These are phyloP conservation scores for Lethrus apterus DNA, from an alignment of 1,140 invertebrate genomes.

Conservation along the genomic window DNA sequence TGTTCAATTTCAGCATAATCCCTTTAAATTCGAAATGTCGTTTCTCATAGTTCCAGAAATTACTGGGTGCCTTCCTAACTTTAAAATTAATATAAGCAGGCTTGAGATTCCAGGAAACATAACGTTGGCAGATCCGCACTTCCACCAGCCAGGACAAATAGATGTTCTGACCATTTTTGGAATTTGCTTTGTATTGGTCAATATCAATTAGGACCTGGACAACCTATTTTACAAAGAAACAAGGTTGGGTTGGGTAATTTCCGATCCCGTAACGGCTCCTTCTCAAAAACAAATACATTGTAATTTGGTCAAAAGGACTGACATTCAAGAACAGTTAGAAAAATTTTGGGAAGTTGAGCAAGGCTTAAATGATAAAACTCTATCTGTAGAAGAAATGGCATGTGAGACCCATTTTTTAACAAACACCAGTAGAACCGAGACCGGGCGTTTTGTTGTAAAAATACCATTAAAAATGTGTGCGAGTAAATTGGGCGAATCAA, in stretches of 20 bases:
- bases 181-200: neutral
- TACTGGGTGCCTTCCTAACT: neutral
- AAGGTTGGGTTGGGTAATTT: conserved; percentile 1
- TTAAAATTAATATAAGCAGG: neutral
- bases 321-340: conserved; percentile 2
- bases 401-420: conserved; percentile 20
- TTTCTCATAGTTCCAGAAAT: conserved; percentile 2
- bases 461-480: conserved; percentile 12
- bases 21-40: neutral
- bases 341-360: conserved; percentile 20
- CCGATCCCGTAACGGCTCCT: neutral
- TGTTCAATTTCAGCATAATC: neutral
- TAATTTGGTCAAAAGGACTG: neutral
- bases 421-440: conserved; percentile 2
- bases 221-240: conserved; percentile 1
- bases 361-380: conserved; percentile 2
- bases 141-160: neutral
- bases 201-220: neutral
- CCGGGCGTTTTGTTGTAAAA: conserved; percentile 19
- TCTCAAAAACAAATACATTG: neutral
- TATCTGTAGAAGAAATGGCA: conserved; percentile 17
- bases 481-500: conserved; percentile 16
- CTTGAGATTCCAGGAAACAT: neutral
- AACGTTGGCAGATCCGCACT: neutral
- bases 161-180: conserved; percentile 7